phyloP scores from a whole-genome alignment of 1,140 invertebrate species.

The Heliconius nattereri region DNA sequence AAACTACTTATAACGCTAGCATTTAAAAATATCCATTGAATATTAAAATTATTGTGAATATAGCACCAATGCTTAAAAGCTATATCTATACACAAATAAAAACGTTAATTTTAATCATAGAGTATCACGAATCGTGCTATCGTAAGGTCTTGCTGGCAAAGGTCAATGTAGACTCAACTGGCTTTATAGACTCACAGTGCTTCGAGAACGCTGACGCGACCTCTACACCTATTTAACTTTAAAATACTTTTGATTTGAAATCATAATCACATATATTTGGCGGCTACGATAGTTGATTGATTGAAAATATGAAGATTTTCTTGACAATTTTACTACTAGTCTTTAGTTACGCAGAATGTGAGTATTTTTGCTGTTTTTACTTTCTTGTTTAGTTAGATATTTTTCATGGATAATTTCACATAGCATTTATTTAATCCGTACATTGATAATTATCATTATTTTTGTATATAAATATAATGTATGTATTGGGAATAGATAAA shows the following conservation, averaged over 20 bases:
- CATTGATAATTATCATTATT: too few relatives aligned
- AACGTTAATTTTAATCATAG: conserved; percentile 22
- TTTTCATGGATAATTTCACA: conserved; percentile 34
- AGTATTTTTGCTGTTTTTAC: conserved; percentile 54
- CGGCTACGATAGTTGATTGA: neutral
- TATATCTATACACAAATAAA: conserved; percentile 4
- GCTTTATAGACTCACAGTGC: conserved; percentile 35
- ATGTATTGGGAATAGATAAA: too few relatives aligned
- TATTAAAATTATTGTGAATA: neutral
- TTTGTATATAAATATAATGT: too few relatives aligned
- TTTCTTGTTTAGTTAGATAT: conserved; percentile 29
- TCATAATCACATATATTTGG: neutral
- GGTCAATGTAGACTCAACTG: conserved; percentile 47
- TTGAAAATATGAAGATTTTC: conserved; percentile 57
- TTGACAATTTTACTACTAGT: conserved; percentile 56
- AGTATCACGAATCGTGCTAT: conserved; percentile 32
- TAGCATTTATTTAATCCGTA: neutral
- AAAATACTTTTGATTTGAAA: neutral
- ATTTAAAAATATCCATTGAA: too few relatives aligned
- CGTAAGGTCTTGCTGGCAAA: conserved; percentile 56
- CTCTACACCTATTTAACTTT: conserved; percentile 25
- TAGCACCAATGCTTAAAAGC: neutral
- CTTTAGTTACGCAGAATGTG: conserved; percentile 63
- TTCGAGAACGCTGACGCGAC: conserved; percentile 42
- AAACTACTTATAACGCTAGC: neutral